Evolutionary conservation across 37 sponge, comb jelly and placozoan species (phyloP).

Genomic region (Ianthella basta): DNA sequence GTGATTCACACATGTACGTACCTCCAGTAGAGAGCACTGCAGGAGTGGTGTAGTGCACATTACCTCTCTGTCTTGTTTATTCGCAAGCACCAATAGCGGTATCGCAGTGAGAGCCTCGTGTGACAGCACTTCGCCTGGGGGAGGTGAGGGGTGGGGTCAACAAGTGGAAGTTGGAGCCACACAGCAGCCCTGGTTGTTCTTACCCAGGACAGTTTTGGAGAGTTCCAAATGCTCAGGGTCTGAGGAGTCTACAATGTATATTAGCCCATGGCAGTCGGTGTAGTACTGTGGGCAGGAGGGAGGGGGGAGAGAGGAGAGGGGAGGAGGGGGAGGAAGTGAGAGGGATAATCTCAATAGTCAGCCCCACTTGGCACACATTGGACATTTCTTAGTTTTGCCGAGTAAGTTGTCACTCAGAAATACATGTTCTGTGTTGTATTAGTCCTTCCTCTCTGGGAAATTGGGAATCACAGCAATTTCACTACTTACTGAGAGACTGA

Average conservation of each 20-base stretch:
- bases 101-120: conserved; percentile 25
- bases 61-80: conserved; percentile 64
- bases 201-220: conserved; percentile 39
- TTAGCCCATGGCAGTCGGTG: conserved; percentile 89
- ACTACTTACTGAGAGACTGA: too few relatives aligned
- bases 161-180: background rate
- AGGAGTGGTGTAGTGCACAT: too few relatives aligned
- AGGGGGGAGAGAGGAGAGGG: background rate
- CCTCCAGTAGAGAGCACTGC: background rate
- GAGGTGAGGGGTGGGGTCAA: background rate
- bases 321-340: background rate
- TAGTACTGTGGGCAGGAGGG: conserved; percentile 66
- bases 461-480: too few relatives aligned
- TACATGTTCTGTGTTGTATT: too few relatives aligned
- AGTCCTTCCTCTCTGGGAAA: too few relatives aligned
- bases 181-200: background rate
- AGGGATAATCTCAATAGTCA: too few relatives aligned
- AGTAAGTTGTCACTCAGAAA: too few relatives aligned
- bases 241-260: conserved; percentile 92
- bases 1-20: too few relatives aligned
- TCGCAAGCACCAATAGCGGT: conserved; percentile 70
- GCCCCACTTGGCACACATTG: too few relatives aligned
- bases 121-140: conserved; percentile 31
- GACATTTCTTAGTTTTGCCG: too few relatives aligned
- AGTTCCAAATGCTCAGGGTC: conserved; percentile 73